phyloP scores from a whole-genome alignment of 2,113 vertebrate genomes.

The Onychorhynchus coronatus region DNA sequence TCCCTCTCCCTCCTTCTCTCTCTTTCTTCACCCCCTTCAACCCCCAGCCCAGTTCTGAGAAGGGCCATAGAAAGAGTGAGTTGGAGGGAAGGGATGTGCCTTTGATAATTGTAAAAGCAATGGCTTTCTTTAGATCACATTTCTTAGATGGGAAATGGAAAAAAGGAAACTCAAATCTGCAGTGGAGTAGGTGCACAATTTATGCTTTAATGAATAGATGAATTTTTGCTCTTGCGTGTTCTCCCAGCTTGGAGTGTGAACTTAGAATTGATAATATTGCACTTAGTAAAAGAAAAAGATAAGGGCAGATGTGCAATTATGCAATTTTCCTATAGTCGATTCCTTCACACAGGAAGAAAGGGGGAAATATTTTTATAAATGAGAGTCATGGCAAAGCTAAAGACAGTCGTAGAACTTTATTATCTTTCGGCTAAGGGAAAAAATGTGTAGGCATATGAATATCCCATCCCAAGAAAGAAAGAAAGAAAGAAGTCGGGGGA shows the following conservation, averaged over 20 bases:
- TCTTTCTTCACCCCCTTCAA: not conserved
- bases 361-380: conserved; percentile 31
- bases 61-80: not conserved
- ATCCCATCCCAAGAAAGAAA: not conserved
- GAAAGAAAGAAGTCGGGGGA: not conserved
- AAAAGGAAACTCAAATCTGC: not conserved
- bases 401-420: not conserved
- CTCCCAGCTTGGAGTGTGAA: not conserved
- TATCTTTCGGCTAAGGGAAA: not conserved
- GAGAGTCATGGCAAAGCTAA: not conserved
- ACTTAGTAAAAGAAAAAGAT: not conserved
- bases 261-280: conserved; percentile 27
- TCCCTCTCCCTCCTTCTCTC: not conserved
- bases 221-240: not conserved
- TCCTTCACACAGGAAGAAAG: not conserved
- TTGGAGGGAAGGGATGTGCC: not conserved
- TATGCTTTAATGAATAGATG: not conserved
- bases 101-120: not conserved
- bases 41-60: not conserved
- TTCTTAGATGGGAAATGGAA: not conserved
- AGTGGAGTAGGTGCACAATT: not conserved
- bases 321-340: not conserved
- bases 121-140: not conserved
- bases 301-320: not conserved
- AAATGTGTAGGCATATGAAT: not conserved